A percentile compares a stretch with the other conserved stretches of the same genome.
Conservation (phyloP, 2,113 vertebrate species). For the Zootoca vivipara region DNA sequence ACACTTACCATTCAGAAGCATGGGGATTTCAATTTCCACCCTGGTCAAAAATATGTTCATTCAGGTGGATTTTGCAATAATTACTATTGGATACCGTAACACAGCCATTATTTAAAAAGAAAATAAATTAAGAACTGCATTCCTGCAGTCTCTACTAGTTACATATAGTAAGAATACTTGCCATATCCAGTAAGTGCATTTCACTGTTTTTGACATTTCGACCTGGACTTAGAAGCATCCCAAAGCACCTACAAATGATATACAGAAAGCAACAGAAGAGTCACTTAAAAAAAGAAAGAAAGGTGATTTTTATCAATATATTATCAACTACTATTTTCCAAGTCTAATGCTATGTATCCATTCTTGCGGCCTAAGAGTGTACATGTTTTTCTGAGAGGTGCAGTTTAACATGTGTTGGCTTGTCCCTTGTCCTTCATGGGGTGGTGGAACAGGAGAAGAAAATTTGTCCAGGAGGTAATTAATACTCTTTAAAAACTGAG, state of each 20-base stretch:
- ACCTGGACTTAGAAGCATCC: slow-evolving; percentile 96
- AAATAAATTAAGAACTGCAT: not conserved
- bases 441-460: not conserved
- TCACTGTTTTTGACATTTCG: slow-evolving; percentile 96
- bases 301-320: slow-evolving; percentile 30
- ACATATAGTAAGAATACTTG: slow-evolving; percentile 69
- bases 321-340: slow-evolving; percentile 44
- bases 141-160: slow-evolving; percentile 15
- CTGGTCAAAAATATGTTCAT: not conserved
- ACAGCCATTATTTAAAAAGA: slow-evolving; percentile 18
- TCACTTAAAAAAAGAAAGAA: slow-evolving; percentile 38
- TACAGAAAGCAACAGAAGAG: not conserved
- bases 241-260: slow-evolving; percentile 88
- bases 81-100: slow-evolving; percentile 33
- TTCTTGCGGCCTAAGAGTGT: not conserved
- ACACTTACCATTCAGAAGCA: not conserved
- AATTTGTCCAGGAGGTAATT: not conserved
- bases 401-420: not conserved
- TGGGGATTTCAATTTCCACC: not conserved
- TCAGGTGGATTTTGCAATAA: slow-evolving; percentile 27
- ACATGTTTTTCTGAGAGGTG: not conserved
- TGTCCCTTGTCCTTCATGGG: not conserved
- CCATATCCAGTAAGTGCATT: slow-evolving; percentile 98
- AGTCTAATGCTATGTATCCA: not conserved
- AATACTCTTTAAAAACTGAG: not conserved